Evolutionary conservation across 2,113 vertebrate species (phyloP), one percentile per base, ranked within the genome.

Genomic region (Daphoenositta chrysoptera): DNA sequence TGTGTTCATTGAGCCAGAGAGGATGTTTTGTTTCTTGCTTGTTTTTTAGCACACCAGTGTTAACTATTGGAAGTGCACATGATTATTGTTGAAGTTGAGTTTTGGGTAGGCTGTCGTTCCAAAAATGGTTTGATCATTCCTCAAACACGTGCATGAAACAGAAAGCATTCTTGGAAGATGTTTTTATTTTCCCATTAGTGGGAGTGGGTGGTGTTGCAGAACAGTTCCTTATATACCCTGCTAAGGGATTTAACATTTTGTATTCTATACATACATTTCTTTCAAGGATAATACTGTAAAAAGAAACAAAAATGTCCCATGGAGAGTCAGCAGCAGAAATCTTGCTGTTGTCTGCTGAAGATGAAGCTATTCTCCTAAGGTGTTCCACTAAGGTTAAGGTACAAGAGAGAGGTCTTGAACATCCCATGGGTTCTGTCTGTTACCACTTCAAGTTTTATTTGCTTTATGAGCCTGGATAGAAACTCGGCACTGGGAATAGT

Each of bases 381-480:
- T 77, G 54, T 61, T 91, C 54, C 15, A 28, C 24, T 61, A 35
- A 87, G 39, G 47, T 87, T 87, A 72, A 72, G 26, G 56, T 76
- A 66, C 37, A 81, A 57, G 58, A 72, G 30, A 51, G 42, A 77
- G 58, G 42, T 90, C 50, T 80, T 87, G n/a, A 83, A 54, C 39
- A 63, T 95, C 78, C 50, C 0, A 0, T 87, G 69, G 54, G 44
- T 90, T 91, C 72, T 77, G 11, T 64, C 82, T 81, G 53, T 79
- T 93, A 87, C 61, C 51, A 58, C 45, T 73, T 23, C 20, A 71
- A 80, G 16, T 85, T 96, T 86, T 96, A 63, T 91, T 90, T 95
- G 65, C 54, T 80, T 87, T 81, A 22, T 60, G 35, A 71, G 35
- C 39, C 23, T 76, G 42, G 65, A 57, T 61, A 64, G 51, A 76